Conservation (phyloP, 1,140 invertebrate genomes). For the Orius insidiosus region DNA sequence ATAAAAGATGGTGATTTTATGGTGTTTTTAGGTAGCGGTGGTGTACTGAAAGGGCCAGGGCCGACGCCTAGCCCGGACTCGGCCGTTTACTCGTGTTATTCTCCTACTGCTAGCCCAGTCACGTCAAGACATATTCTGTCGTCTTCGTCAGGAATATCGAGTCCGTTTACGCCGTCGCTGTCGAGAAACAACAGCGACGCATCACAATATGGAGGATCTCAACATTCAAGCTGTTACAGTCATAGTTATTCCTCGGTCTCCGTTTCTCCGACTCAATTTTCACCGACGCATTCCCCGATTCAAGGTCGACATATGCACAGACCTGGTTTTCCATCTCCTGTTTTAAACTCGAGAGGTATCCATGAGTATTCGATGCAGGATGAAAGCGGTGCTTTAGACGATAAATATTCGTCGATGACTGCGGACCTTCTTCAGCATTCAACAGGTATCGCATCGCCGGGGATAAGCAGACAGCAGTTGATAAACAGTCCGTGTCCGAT, state of each 20-base stretch:
- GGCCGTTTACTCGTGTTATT: slow-evolving; percentile 70
- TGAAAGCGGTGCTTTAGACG: slow-evolving; percentile 21
- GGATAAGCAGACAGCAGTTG: slow-evolving; percentile 70
- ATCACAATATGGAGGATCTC: slow-evolving; percentile 37
- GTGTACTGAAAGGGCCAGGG: slow-evolving; percentile 18
- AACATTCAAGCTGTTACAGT: slow-evolving; percentile 59
- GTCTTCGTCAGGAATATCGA: slow-evolving; percentile 30
- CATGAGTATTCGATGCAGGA: slow-evolving; percentile 22
- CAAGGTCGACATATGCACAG: slow-evolving; percentile 29
- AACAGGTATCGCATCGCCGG: slow-evolving; percentile 37
- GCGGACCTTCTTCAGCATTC: slow-evolving; percentile 30
- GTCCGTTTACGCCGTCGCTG: slow-evolving; percentile 58
- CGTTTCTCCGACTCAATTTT: slow-evolving; percentile 36
- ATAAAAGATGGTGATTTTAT: not conserved
- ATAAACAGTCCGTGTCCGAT: slow-evolving; percentile 83
- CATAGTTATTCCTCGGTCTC: slow-evolving; percentile 36
- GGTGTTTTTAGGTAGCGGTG: slow-evolving; percentile 12
- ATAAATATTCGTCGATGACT: slow-evolving; percentile 22
- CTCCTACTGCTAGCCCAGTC: slow-evolving; percentile 64
- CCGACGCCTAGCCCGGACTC: slow-evolving; percentile 63
- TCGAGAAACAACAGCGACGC: slow-evolving; percentile 81
- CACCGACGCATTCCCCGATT: slow-evolving; percentile 71
- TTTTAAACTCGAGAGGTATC: slow-evolving; percentile 16
- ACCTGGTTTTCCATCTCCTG: slow-evolving; percentile 22
- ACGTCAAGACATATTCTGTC: slow-evolving; percentile 54